Percentiles rank a stretch among this genome's conserved stretches.
phyloP scores from a whole-genome alignment of 2,113 vertebrate species.

The Dicrurus megarhynchus region DNA sequence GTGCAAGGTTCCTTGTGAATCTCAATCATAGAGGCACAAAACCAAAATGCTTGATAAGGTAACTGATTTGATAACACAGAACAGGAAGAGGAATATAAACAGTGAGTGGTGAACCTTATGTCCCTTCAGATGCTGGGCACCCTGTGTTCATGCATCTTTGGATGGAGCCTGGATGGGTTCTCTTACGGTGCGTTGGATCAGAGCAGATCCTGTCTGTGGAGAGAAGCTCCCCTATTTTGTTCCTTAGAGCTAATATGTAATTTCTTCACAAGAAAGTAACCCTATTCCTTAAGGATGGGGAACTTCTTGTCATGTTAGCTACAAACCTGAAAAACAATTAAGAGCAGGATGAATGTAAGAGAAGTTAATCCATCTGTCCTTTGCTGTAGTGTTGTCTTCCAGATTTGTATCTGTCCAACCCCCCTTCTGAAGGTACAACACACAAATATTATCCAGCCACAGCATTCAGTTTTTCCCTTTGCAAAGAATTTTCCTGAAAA shows the following conservation, averaged over 20 bases:
- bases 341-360: background rate
- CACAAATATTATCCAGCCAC: background rate
- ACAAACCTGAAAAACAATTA: background rate
- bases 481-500: background rate
- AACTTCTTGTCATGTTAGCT: background rate
- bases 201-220: background rate
- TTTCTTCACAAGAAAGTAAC: background rate
- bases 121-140: background rate
- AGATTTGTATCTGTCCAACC: background rate
- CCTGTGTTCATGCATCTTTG: accelerated
- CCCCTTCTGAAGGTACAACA: background rate
- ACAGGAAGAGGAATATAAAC: background rate
- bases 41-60: background rate
- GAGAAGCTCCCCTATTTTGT: background rate
- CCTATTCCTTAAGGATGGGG: background rate
- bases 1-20: background rate
- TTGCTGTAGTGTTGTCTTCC: background rate
- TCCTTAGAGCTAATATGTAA: background rate
- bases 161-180: background rate
- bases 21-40: background rate
- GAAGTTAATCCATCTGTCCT: background rate
- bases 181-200: background rate
- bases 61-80: background rate
- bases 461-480: background rate
- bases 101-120: background rate